Conservation (phyloP, 2,888 invertebrate genomes). For the Megamerina dolium region DNA sequence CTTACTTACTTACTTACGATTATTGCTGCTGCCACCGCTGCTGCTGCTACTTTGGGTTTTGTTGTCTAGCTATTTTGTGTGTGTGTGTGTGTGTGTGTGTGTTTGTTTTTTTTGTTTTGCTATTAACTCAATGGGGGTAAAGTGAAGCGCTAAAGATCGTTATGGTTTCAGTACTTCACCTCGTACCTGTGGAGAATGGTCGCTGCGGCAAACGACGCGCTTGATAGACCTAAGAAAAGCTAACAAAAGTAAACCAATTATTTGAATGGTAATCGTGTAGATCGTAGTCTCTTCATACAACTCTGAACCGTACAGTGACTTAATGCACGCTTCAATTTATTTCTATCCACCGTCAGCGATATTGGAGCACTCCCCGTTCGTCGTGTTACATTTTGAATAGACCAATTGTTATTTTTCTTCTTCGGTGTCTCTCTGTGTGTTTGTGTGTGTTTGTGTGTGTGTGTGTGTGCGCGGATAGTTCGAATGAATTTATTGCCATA, state of each 20-base stretch:
- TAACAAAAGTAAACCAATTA: no score
- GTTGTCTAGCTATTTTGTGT: constrained; percentile 5
- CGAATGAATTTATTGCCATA: constrained; percentile 1
- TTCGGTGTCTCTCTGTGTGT: neutral
- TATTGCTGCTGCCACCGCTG: constrained; percentile 8
- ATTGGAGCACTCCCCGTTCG: no score
- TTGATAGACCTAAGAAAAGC: no score
- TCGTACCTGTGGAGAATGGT: constrained; percentile 28
- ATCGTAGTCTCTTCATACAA: no score
- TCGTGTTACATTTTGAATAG: no score
- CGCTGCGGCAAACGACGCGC: constrained; percentile 16
- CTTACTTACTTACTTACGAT: neutral
- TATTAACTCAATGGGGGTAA: constrained; percentile 19
- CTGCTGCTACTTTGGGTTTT: constrained; percentile 15
- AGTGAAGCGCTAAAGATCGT: constrained; percentile 27
- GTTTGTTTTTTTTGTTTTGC: constrained; percentile 14
- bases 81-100: constrained; percentile 13
- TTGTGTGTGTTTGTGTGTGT: neutral
- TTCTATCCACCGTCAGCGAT: no score
- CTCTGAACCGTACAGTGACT: no score
- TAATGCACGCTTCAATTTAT: no score
- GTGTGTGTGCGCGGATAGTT: constrained; percentile 1
- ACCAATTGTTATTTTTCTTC: neutral
- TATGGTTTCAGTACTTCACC: constrained; percentile 28
- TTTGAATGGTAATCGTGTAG: no score